A percentile compares a stretch with the other conserved stretches of the same genome.
Conservation (phyloP, 1,140 invertebrate genomes). For the Euborellia annulipes region DNA sequence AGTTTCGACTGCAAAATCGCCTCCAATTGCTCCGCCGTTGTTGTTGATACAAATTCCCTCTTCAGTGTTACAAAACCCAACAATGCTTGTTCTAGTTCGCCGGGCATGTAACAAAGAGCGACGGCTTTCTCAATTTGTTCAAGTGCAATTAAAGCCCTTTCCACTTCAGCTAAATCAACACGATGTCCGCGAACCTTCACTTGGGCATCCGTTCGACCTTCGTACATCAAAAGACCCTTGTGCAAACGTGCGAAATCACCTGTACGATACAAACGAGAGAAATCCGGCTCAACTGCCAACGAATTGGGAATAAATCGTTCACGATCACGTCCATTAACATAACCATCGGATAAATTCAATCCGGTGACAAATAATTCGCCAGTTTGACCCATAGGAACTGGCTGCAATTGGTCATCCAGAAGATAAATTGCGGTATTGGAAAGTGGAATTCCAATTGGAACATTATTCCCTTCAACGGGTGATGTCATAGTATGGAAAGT, state of each 20-base stretch:
- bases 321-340: constrained; percentile 52
- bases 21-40: constrained; percentile 46
- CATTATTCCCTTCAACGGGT: constrained; percentile 37
- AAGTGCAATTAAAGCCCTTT: constrained; percentile 42
- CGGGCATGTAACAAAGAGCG: constrained; percentile 62
- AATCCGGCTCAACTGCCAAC: constrained; percentile 44
- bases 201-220: constrained; percentile 72
- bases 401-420: constrained; percentile 48
- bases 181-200: constrained; percentile 73
- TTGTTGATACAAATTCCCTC: constrained; percentile 29
- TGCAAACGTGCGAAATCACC: constrained; percentile 65
- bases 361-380: constrained; percentile 69
- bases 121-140: constrained; percentile 43
- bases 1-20: constrained; percentile 39
- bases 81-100: constrained; percentile 39
- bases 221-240: constrained; percentile 54
- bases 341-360: constrained; percentile 57
- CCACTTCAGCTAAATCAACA: constrained; percentile 69
- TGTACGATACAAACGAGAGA: constrained; percentile 53
- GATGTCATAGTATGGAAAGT: constrained; percentile 41
- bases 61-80: constrained; percentile 26
- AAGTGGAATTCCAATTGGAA: constrained; percentile 52
- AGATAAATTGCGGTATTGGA: constrained; percentile 67
- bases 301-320: constrained; percentile 59
- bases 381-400: constrained; percentile 46